Evolutionary conservation across 2,888 invertebrate genomes (phyloP).

Genomic region (Opisthograptis luteolata): DNA sequence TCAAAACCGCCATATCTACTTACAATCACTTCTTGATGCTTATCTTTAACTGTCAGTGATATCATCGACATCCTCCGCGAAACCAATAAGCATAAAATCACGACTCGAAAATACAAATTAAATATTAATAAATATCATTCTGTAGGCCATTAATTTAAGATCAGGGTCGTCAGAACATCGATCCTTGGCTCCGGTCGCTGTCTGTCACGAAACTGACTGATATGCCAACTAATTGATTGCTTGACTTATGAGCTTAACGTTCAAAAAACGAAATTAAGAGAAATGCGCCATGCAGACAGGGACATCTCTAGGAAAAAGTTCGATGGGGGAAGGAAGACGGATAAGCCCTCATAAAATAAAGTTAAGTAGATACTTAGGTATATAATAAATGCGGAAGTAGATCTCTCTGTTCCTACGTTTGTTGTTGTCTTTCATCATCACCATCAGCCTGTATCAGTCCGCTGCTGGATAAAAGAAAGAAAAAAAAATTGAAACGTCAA

Average conservation of each 20-base stretch:
- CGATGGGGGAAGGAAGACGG: background rate
- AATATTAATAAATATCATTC: constrained; percentile 51
- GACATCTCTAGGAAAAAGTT: background rate
- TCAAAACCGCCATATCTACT: background rate
- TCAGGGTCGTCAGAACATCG: constrained; percentile 32
- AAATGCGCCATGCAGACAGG: constrained; percentile 27
- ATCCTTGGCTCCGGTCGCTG: constrained; percentile 40
- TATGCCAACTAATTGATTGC: constrained; percentile 70
- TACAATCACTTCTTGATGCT: constrained; percentile 4
- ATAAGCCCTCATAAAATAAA: no score
- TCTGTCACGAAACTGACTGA: constrained; percentile 62
- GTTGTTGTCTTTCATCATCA: no score
- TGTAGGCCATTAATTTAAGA: constrained; percentile 46
- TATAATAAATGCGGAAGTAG: no score
- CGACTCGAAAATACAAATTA: constrained; percentile 48
- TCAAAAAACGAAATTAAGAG: constrained; percentile 46
- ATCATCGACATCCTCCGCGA: constrained; percentile 18
- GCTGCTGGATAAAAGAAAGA: no score
- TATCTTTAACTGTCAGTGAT: constrained; percentile 19
- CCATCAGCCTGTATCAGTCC: no score
- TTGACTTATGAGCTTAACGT: constrained; percentile 69
- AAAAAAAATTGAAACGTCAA: no score
- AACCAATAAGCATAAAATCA: constrained; percentile 43
- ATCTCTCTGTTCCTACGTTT: no score
- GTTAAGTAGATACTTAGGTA: no score